A percentile compares a stretch with the other conserved stretches of the same genome.
Evolutionary conservation across 30 jellyfish, hydroid and myxozoan genomes (phyloP).

Genomic region (Cassiopea xamachana): DNA sequence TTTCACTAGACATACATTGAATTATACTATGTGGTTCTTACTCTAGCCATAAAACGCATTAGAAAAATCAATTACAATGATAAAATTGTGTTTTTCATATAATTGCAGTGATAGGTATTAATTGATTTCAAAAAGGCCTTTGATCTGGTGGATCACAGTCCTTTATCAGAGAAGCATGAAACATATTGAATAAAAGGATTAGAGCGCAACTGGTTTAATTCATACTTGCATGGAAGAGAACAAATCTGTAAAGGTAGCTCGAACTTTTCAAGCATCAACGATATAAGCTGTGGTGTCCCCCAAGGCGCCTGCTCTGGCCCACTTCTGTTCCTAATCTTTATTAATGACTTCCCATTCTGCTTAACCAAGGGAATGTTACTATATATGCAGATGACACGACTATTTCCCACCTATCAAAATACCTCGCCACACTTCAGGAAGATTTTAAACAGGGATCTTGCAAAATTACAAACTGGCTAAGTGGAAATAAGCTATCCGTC

Average conservation of each 20-base stretch:
- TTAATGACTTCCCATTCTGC: conserved; percentile 6
- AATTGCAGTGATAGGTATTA: not conserved
- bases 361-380: not conserved
- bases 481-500: conserved; percentile 45
- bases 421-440: conserved; percentile 14
- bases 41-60: too few species aligned
- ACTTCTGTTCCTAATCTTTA: conserved; percentile 12
- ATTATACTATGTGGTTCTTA: too few species aligned
- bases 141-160: too few species aligned
- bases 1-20: too few species aligned
- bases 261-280: not conserved
- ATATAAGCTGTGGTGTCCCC: conserved; percentile 2
- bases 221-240: conserved; percentile 7
- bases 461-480: conserved; percentile 13
- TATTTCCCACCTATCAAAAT: not conserved
- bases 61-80: too few species aligned
- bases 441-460: conserved; percentile 1
- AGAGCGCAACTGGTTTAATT: conserved; percentile 41
- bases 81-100: not conserved
- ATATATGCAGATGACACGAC: conserved; percentile 38
- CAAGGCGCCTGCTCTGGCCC: conserved; percentile 64
- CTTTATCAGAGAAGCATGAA: not conserved
- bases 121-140: not conserved
- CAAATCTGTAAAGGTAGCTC: conserved; percentile 25
- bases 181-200: not conserved